Evolutionary conservation across 53 echinoderm and acorn worm species (phyloP), one percentile per base, ranked within the genome.

Genomic region (Mesocentrotus franciscanus): DNA sequence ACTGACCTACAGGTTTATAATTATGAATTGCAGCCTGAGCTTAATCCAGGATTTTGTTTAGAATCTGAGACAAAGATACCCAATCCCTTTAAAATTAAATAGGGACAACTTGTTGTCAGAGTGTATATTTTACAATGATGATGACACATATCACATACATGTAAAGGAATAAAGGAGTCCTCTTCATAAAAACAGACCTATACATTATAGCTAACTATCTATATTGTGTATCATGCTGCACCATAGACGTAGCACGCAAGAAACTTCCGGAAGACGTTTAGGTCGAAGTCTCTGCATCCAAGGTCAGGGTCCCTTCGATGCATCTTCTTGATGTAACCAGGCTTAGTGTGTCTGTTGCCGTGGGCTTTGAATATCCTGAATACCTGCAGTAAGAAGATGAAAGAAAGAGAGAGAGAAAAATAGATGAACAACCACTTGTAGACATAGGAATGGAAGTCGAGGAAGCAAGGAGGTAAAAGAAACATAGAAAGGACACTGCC

Each of bases 221-320:
- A 75, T 30, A n/a, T 24, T 1, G 18, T 84, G 16, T 36, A 57
- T 93, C 36, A 83, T 29, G 18, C 95, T 15, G 95, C 95, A 12
- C 95, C 95, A 68, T 94, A 29, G 22, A 94, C 68, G 29, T 94
- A 94, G 70, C 22, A 97, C 0, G 97, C 97, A 15, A 98, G 90
- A 64, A 99, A 99, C 84, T 99, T 99, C 97, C 95, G 96, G 90
- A 98, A 99, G 56, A 99, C 97, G 34, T 94, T 89, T 27, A 97
- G 36, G 74, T 99, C 94, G 30, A 99, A 68, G n/a, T 99, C 97
- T 71, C 96, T 96, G 70, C 98, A 98, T 15, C 98, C 99, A 0
- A 97, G 90, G 26, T 97, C 95, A 10, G 98, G 99, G 71, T 99
- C 99, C 30, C 97, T 93, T 33, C 83, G 91, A 56, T 95, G 95